Conservation (phyloP, 1,140 invertebrate genomes). For the Trichogramma pretiosum region DNA sequence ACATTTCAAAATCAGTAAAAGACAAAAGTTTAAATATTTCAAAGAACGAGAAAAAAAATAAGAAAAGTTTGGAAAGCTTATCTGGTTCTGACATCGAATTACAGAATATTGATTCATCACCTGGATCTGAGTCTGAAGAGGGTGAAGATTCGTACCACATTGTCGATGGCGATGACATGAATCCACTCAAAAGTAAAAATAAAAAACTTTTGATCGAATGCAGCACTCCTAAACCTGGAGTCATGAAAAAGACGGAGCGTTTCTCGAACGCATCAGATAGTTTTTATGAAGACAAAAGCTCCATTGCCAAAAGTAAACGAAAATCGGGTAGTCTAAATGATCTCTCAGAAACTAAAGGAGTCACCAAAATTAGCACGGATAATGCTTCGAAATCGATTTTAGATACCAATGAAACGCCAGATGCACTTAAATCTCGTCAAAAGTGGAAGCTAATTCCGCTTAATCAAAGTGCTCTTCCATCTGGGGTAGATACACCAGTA, state of each 20-base stretch:
- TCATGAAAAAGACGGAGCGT: not conserved
- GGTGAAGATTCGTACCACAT: constrained; percentile 10
- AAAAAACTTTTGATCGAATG: constrained; percentile 14
- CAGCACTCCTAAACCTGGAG: constrained; percentile 21
- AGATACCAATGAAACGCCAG: not conserved
- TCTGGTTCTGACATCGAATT: too few relatives aligned
- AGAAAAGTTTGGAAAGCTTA: too few relatives aligned
- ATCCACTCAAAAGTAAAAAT: not conserved
- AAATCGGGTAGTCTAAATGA: constrained; percentile 10
- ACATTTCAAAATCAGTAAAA: not conserved
- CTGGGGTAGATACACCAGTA: constrained; percentile 18
- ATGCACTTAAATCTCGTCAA: constrained; percentile 4
- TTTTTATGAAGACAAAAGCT: not conserved
- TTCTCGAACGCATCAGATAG: too few relatives aligned
- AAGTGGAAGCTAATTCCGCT: constrained; percentile 15
- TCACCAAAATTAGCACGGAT: too few relatives aligned
- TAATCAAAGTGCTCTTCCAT: constrained; percentile 19
- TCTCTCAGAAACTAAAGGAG: not conserved
- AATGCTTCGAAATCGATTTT: not conserved
- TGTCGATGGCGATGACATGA: not conserved
- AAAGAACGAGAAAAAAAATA: not conserved
- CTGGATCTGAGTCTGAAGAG: constrained; percentile 4
- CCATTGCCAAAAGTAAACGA: not conserved
- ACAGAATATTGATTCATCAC: too few relatives aligned
- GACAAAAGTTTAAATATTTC: not conserved